Conservation (phyloP, 2,797 vertebrate genomes). For the Pygocentrus nattereri region DNA sequence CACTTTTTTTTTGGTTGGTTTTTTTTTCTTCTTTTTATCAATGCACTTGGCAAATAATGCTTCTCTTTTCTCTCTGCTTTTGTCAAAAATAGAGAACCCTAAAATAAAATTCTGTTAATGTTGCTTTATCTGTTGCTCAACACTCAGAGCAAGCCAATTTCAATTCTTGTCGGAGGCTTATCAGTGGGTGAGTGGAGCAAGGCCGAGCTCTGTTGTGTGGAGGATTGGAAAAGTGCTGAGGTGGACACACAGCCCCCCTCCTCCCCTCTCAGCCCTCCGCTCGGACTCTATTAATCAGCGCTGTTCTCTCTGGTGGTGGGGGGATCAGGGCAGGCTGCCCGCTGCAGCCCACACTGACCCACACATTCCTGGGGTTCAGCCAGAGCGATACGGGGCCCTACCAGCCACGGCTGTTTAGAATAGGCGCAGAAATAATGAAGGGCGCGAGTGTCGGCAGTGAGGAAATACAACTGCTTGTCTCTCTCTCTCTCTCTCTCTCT, state of each 20-base stretch:
- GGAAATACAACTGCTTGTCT: slow-evolving; percentile 76
- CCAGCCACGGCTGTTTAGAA: slow-evolving; percentile 80
- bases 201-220: slow-evolving; percentile 59
- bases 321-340: slow-evolving; percentile 52
- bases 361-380: slow-evolving; percentile 78
- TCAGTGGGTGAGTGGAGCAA: slow-evolving; percentile 63
- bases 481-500: slow-evolving; percentile 46
- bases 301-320: slow-evolving; percentile 59
- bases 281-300: slow-evolving; percentile 71
- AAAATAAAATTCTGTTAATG: slow-evolving; percentile 75
- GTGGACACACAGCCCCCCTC: slow-evolving; percentile 72
- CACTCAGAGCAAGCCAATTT: slow-evolving; percentile 76
- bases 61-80: slow-evolving; percentile 60
- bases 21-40: too few relatives aligned
- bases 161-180: slow-evolving; percentile 81
- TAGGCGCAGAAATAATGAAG: slow-evolving; percentile 77
- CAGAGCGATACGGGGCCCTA: slow-evolving; percentile 76
- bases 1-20: not conserved
- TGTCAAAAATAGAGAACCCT: slow-evolving; percentile 81
- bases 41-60: slow-evolving; percentile 14
- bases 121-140: slow-evolving; percentile 80
- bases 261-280: slow-evolving; percentile 63
- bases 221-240: slow-evolving; percentile 86
- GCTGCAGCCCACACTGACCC: slow-evolving; percentile 59
- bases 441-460: slow-evolving; percentile 78